These are phyloP conservation scores for Dicyrtoma fusca DNA, from an alignment of 2,888 invertebrate genomes.

Conservation along the genomic window DNA sequence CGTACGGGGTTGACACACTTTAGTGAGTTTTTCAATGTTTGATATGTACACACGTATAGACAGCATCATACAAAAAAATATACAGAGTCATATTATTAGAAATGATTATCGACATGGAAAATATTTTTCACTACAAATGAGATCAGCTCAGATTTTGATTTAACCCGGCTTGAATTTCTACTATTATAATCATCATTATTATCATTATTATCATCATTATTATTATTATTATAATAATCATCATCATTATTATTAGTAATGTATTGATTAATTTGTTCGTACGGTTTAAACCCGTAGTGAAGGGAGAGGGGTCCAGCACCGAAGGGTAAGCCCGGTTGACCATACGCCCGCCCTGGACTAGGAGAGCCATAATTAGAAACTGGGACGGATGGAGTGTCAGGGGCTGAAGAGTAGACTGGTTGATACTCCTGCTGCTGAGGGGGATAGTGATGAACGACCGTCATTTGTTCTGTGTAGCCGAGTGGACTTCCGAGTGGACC, in stretches of 20 bases:
- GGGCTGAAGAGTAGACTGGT: not conserved
- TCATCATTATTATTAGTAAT: not conserved
- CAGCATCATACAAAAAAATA: constrained; percentile 23
- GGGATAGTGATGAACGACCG: not conserved
- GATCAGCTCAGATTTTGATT: constrained; percentile 14
- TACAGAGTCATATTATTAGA: constrained; percentile 5
- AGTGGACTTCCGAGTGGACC: constrained; percentile 11
- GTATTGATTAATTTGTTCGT: constrained; percentile 10
- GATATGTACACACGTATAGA: constrained; percentile 9
- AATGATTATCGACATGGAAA: constrained; percentile 13
- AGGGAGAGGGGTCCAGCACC: constrained; percentile 44
- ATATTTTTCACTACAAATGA: constrained; percentile 25
- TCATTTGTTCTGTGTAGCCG: not conserved
- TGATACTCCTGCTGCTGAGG: not conserved
- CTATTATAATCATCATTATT: not conserved
- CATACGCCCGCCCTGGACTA: constrained; percentile 24
- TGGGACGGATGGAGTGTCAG: not conserved
- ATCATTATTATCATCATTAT: not conserved
- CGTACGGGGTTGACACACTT: constrained; percentile 30
- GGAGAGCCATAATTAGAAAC: constrained; percentile 15
- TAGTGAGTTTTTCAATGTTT: constrained; percentile 2
- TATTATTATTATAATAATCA: constrained; percentile 10
- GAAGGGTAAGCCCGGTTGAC: constrained; percentile 28
- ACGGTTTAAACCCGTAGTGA: constrained; percentile 45
- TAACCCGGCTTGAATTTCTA: not conserved